These are phyloP conservation scores for Protonemura montana DNA, from an alignment of 2,888 invertebrate genomes.

Conservation along the genomic window DNA sequence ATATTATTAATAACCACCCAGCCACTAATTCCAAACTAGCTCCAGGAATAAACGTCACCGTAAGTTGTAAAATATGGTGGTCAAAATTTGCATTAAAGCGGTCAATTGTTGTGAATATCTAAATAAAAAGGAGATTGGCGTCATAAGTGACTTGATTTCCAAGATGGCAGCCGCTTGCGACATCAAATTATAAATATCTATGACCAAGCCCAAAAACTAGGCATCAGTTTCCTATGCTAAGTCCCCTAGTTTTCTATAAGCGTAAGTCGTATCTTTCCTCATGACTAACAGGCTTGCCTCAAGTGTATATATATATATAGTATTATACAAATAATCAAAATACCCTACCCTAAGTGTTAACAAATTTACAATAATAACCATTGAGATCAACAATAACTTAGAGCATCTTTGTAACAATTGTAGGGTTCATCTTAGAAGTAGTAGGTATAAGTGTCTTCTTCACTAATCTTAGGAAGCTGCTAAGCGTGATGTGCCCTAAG, in stretches of 20 bases:
- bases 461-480: not conserved
- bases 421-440: not conserved
- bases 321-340: not conserved
- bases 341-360: not conserved
- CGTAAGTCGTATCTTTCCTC: not conserved
- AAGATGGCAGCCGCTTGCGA: not conserved
- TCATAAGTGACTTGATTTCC: not conserved
- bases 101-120: not conserved
- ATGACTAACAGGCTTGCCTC: not conserved
- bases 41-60: not conserved
- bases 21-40: not conserved
- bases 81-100: not conserved
- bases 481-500: not conserved
- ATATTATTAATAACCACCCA: not conserved
- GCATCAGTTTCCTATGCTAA: not conserved
- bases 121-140: not conserved
- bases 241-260: not conserved
- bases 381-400: constrained; percentile 31
- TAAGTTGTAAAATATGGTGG: not conserved
- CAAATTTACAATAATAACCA: constrained; percentile 17
- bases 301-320: constrained; percentile 8
- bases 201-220: not conserved
- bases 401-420: not conserved
- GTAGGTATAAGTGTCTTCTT: not conserved
- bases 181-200: not conserved